Conservation (phyloP, 2,888 invertebrate species). For the Coleophora flavipennella region DNA sequence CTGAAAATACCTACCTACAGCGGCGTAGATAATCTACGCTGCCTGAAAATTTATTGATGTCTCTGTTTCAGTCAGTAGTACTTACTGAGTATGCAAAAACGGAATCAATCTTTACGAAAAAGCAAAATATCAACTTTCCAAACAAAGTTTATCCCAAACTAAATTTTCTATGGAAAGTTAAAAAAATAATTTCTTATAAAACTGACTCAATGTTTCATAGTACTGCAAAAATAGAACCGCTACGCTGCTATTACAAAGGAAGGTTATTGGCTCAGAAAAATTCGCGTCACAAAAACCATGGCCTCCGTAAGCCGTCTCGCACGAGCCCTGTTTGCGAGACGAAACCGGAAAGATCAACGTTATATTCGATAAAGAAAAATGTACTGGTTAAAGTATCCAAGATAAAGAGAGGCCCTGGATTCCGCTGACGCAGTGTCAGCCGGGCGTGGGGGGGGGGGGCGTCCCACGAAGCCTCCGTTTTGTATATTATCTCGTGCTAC, state of each 20-base stretch:
- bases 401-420: conserved; percentile 51
- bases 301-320: conserved; percentile 9
- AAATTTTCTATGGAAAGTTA: neutral
- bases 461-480: conserved; percentile 62
- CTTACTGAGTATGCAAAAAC: too few species aligned
- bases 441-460: conserved; percentile 26
- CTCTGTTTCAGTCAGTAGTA: too few species aligned
- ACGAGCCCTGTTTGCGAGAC: conserved; percentile 11
- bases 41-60: too few species aligned
- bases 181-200: neutral
- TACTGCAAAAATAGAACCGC: neutral
- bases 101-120: too few species aligned
- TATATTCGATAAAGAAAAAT: conserved; percentile 40
- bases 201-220: neutral
- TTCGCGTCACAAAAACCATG: conserved; percentile 10
- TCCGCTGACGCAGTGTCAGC: conserved; percentile 43
- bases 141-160: neutral
- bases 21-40: too few species aligned
- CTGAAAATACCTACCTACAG: too few species aligned
- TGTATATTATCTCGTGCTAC: conserved; percentile 69
- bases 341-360: conserved; percentile 25
- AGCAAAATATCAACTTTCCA: neutral
- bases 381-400: conserved; percentile 38
- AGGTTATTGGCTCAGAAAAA: conserved; percentile 2
- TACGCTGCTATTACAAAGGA: neutral